Conservation (phyloP, 2,113 vertebrate genomes). For the Pelecanoides urinatrix region DNA sequence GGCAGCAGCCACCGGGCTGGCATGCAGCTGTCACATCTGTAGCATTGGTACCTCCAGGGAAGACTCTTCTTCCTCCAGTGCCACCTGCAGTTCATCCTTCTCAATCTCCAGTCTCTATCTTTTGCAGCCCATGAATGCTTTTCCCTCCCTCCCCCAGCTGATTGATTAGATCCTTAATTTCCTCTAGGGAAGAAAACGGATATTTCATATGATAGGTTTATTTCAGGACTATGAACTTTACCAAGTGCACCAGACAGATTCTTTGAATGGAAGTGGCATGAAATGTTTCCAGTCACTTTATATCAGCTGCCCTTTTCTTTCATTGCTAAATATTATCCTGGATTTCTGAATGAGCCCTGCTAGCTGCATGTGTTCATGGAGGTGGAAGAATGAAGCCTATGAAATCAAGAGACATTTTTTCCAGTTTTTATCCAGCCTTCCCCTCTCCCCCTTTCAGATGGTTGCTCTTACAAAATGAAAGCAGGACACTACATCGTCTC, state of each 20-base stretch:
- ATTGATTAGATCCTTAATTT: conserved; percentile 80
- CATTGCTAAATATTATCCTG: not conserved
- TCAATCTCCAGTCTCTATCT: conserved; percentile 70
- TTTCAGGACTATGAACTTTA: not conserved
- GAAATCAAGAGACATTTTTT: not conserved
- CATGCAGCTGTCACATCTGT: not conserved
- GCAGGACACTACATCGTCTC: not conserved
- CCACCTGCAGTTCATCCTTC: conserved; percentile 75
- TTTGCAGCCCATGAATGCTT: conserved; percentile 71
- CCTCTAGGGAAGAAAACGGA: conserved; percentile 62
- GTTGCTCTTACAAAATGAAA: not conserved
- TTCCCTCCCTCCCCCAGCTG: conserved; percentile 74
- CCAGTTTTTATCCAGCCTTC: not conserved
- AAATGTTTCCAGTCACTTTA: not conserved
- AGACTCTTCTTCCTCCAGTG: conserved; percentile 76
- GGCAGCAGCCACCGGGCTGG: not conserved
- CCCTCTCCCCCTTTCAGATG: not conserved
- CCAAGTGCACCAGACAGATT: not conserved
- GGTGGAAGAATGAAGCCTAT: not conserved
- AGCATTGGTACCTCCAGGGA: conserved; percentile 67
- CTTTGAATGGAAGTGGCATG: conserved; percentile 9
- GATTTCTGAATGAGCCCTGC: conserved; percentile 16
- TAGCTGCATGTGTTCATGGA: not conserved
- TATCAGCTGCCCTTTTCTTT: conserved; percentile 28
- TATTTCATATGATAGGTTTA: not conserved